Percentiles rank a stretch among this genome's conserved stretches.
Conservation (phyloP, 1,140 invertebrate genomes). For the Drosophila pseudoananassae region DNA sequence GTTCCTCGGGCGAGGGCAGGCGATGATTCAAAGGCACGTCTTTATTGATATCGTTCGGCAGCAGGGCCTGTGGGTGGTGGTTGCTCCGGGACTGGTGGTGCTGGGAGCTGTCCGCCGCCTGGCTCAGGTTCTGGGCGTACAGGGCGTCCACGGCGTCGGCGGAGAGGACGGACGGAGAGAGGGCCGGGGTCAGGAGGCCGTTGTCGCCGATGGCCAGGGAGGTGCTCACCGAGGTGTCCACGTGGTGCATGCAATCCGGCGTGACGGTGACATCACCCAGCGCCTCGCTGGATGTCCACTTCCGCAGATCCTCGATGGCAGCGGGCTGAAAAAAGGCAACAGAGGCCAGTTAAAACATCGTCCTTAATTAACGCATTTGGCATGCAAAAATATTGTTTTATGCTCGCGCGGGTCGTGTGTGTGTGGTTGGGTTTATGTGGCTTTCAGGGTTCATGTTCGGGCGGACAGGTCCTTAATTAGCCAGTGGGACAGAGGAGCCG, state of each 20-base stretch:
- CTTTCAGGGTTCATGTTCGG: conserved; percentile 22
- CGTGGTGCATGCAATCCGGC: conserved; percentile 88
- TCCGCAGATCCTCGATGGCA: conserved; percentile 90
- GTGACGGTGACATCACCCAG: conserved; percentile 92
- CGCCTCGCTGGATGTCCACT: conserved; percentile 93
- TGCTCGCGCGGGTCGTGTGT: background rate
- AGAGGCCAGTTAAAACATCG: conserved; percentile 26
- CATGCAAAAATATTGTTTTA: conserved; percentile 63
- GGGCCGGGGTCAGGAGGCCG: conserved; percentile 75
- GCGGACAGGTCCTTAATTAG: conserved; percentile 53
- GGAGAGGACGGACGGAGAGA: conserved; percentile 82
- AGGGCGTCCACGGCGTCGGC: conserved; percentile 77
- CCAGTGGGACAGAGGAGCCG: conserved; percentile 16
- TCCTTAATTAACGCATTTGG: conserved; percentile 66
- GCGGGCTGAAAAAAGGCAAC: conserved; percentile 90
- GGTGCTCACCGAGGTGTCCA: conserved; percentile 81
- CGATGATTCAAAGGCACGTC: conserved; percentile 91
- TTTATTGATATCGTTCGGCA: conserved; percentile 85
- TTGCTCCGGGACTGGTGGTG: conserved; percentile 40
- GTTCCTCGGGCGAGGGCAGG: conserved; percentile 92
- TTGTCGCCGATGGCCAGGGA: conserved; percentile 78
- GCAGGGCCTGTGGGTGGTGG: conserved; percentile 54
- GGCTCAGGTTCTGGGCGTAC: conserved; percentile 75
- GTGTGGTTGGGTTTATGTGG: conserved; percentile 10
- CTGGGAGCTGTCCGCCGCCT: conserved; percentile 63